Conservation (phyloP, 2,797 vertebrate species). For the Micromesistius poutassou region DNA sequence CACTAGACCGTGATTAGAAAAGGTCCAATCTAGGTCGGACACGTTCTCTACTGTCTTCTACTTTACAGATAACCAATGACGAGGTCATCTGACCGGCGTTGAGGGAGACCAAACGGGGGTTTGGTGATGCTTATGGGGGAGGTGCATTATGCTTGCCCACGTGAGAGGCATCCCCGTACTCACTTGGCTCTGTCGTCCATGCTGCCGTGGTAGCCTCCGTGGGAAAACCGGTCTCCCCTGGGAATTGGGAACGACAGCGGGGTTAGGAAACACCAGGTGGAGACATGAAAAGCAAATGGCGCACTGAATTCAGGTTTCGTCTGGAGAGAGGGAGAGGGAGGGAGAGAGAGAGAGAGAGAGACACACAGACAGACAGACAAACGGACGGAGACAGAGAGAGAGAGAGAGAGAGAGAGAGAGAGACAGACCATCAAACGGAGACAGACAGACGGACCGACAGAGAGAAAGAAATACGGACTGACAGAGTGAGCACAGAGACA, state of each 20-base stretch:
- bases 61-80: background rate
- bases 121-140: background rate
- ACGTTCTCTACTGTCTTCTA: background rate
- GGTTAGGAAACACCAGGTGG: no score
- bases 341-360: background rate
- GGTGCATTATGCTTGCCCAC: background rate
- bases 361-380: no score
- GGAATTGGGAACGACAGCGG: conserved; percentile 15
- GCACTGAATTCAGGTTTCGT: background rate
- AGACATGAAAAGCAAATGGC: no score
- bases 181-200: conserved; percentile 78
- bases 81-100: background rate
- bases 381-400: no score
- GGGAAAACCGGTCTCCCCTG: conserved; percentile 76
- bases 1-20: background rate
- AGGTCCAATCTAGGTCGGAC: background rate
- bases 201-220: conserved; percentile 73
- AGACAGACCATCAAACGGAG: no score
- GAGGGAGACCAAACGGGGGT: background rate
- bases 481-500: background rate
- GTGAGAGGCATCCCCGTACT: conserved; percentile 12
- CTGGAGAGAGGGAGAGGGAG: background rate
- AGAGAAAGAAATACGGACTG: background rate
- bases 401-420: no score
- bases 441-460: no score